These are phyloP conservation scores for Sphecodes monilicornis DNA, from an alignment of 2,888 invertebrate genomes.

Conservation along the genomic window DNA sequence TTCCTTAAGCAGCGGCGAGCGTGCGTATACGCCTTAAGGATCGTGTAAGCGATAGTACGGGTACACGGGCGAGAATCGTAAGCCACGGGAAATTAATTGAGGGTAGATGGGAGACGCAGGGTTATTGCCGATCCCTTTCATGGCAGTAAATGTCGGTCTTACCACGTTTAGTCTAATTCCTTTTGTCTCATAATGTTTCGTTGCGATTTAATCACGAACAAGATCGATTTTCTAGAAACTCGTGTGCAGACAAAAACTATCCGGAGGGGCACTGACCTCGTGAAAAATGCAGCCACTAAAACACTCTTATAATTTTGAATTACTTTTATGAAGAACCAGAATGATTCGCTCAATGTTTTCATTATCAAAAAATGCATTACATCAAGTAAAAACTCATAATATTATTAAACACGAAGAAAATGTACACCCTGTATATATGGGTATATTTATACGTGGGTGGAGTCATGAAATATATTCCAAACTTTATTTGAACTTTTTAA, in stretches of 20 bases:
- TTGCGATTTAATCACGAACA: not conserved
- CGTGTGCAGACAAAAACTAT: not conserved
- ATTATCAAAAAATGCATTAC: not conserved
- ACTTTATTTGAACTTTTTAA: not conserved
- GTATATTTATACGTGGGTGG: too few species aligned
- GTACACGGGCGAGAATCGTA: constrained; percentile 60
- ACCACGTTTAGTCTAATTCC: not conserved
- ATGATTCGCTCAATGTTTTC: not conserved
- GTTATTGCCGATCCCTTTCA: constrained; percentile 33
- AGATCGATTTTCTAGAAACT: not conserved
- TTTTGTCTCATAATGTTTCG: not conserved
- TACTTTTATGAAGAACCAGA: not conserved
- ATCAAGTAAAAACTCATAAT: not conserved
- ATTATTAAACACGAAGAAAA: too few species aligned
- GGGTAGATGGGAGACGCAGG: constrained; percentile 24
- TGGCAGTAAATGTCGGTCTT: constrained; percentile 11
- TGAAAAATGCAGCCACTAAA: not conserved
- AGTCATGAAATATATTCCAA: too few species aligned
- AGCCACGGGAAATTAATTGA: constrained; percentile 64
- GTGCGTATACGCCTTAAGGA: constrained; percentile 58
- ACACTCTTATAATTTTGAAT: not conserved
- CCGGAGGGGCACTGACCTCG: not conserved
- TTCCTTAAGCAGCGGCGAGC: constrained; percentile 71
- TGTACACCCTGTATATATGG: not conserved
- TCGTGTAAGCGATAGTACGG: constrained; percentile 51